Evolutionary conservation across 2,113 vertebrate species (phyloP).

Genomic region (Paedocypris sp.): DNA sequence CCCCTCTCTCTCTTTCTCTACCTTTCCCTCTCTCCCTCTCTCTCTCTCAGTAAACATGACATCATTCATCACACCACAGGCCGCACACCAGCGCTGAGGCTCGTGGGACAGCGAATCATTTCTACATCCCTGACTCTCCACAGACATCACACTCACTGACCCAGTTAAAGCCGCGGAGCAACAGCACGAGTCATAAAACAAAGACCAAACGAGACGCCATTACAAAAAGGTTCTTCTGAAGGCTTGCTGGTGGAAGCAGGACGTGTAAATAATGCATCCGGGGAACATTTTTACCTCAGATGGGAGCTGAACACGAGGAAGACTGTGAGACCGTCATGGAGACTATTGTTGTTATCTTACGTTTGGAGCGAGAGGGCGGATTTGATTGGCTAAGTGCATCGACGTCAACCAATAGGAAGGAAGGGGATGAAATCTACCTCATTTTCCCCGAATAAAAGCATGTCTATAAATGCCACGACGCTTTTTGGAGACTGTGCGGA

Average conservation of each 20-base stretch:
- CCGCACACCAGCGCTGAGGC: not conserved
- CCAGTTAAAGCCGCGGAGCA: not conserved
- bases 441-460: not conserved
- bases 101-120: not conserved
- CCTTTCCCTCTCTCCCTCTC: no score
- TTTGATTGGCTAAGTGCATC: slow-evolving; percentile 29
- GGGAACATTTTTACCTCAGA: not conserved
- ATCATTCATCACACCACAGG: not conserved
- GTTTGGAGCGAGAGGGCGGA: not conserved
- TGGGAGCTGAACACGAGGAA: not conserved
- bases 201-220: not conserved
- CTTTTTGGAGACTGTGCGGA: no score
- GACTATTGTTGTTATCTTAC: slow-evolving; percentile 18
- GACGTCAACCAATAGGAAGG: slow-evolving; percentile 21
- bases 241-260: no score
- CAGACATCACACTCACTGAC: slow-evolving; percentile 8
- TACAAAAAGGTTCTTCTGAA: no score
- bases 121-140: not conserved
- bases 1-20: no score
- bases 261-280: not conserved
- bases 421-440: not conserved
- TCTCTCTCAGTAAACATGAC: not conserved
- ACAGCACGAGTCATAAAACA: not conserved
- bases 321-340: slow-evolving; percentile 18
- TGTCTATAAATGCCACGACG: no score